Evolutionary conservation across 2,113 vertebrate species (phyloP).

Genomic region (Calyptommatus sinebrachiatus): DNA sequence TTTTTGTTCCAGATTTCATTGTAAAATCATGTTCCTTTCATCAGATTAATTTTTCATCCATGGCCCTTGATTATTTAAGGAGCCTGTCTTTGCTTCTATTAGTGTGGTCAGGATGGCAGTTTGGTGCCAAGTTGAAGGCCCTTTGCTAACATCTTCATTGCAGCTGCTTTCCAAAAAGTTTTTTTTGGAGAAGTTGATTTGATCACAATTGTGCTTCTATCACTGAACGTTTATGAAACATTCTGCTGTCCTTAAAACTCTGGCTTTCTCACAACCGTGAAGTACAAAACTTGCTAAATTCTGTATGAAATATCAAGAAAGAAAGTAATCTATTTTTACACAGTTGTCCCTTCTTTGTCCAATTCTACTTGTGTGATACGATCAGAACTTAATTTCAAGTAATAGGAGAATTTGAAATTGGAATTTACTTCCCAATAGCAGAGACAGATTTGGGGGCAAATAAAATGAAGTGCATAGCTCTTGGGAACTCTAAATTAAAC

Average conservation of each 20-base stretch:
- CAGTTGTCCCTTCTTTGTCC: constrained; percentile 21
- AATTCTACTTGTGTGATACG: constrained; percentile 33
- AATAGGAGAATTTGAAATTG: not conserved
- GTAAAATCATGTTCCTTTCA: too few species aligned
- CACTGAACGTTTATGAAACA: not conserved
- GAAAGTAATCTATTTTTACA: constrained; percentile 36
- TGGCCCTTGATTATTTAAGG: not conserved
- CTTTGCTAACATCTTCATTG: not conserved
- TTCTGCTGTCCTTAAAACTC: not conserved
- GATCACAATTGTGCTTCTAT: not conserved
- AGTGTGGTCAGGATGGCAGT: not conserved
- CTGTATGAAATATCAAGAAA: constrained; percentile 16
- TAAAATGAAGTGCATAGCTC: constrained; percentile 39
- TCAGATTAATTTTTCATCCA: not conserved
- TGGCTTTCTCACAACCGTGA: not conserved
- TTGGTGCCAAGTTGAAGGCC: not conserved
- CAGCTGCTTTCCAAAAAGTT: not conserved
- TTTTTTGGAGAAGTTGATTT: not conserved
- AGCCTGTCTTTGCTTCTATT: not conserved
- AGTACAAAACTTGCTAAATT: constrained; percentile 18
- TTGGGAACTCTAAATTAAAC: constrained; percentile 13
- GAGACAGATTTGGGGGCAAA: constrained; percentile 28
- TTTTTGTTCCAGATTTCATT: too few species aligned
- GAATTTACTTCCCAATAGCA: constrained; percentile 29
- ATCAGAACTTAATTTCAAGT: constrained; percentile 41